These are phyloP conservation scores for Drosophila subpulchrella DNA, from an alignment of 1,140 invertebrate species.

Conservation along the genomic window DNA sequence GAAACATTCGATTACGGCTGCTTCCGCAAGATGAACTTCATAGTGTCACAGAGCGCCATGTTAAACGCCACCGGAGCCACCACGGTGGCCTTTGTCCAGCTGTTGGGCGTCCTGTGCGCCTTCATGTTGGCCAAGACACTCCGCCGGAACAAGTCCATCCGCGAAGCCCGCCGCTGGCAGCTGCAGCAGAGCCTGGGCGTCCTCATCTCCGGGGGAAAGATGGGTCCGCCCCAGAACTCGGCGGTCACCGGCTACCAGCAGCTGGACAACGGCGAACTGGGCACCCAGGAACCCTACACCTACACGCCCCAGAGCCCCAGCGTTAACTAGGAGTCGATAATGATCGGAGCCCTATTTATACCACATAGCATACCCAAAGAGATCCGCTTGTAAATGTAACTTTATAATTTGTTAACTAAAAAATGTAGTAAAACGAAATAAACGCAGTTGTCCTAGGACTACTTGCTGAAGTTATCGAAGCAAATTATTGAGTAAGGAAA, in stretches of 20 bases:
- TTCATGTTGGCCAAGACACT: slow-evolving; percentile 93
- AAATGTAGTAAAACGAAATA: slow-evolving; percentile 52
- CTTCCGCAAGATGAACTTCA: slow-evolving; percentile 87
- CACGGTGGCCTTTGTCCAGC: slow-evolving; percentile 92
- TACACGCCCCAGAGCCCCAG: slow-evolving; percentile 82
- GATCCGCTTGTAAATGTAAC: slow-evolving; percentile 37
- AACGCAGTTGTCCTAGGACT: slow-evolving; percentile 51
- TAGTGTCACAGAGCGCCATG: slow-evolving; percentile 90
- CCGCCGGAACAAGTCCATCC: slow-evolving; percentile 90
- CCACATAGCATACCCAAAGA: slow-evolving; percentile 24
- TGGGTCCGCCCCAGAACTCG: slow-evolving; percentile 68
- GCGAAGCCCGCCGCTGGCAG: slow-evolving; percentile 89
- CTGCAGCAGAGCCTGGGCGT: slow-evolving; percentile 86
- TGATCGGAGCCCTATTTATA: slow-evolving; percentile 18
- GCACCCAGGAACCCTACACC: slow-evolving; percentile 67
- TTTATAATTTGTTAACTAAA: slow-evolving; percentile 37
- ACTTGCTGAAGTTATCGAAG: not conserved
- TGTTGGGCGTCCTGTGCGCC: slow-evolving; percentile 94
- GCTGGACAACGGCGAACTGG: slow-evolving; percentile 59
- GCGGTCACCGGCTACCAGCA: slow-evolving; percentile 78
- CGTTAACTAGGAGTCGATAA: slow-evolving; percentile 62
- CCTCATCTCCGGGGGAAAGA: slow-evolving; percentile 78
- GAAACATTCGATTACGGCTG: slow-evolving; percentile 87
- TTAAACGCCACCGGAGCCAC: slow-evolving; percentile 92
- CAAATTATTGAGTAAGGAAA: no score